Evolutionary conservation across 2,888 invertebrate species (phyloP).

Genomic region (Coleophora deauratella): DNA sequence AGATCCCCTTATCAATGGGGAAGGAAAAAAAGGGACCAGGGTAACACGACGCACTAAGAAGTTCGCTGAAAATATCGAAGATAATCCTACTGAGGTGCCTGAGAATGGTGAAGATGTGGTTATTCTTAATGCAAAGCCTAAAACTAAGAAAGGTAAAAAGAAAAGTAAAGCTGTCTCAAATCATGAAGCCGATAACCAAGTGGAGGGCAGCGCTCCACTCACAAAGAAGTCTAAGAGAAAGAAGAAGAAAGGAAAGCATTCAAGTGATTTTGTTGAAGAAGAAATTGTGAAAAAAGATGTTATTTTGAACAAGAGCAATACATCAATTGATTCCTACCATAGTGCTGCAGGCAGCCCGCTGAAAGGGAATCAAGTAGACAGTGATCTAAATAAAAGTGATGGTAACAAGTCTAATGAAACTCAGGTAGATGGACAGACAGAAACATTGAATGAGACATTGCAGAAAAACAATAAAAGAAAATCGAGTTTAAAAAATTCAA

Average conservation of each 20-base stretch:
- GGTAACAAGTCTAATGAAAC: background rate
- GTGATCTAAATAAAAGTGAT: slow-evolving; percentile 3
- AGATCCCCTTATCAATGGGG: too few relatives aligned
- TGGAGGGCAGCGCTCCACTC: slow-evolving; percentile 2
- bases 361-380: too few relatives aligned
- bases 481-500: slow-evolving; percentile 12
- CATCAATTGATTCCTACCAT: slow-evolving; percentile 50
- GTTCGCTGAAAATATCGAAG: slow-evolving; percentile 19
- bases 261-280: slow-evolving; percentile 21
- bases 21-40: background rate
- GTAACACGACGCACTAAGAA: slow-evolving; percentile 36
- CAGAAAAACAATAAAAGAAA: slow-evolving; percentile 14
- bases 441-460: too few relatives aligned
- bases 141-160: background rate
- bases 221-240: slow-evolving; percentile 27
- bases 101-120: slow-evolving; percentile 9
- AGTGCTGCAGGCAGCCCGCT: slow-evolving; percentile 56
- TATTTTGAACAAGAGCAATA: slow-evolving; percentile 26
- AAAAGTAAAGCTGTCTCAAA: slow-evolving; percentile 2
- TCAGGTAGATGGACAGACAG: too few relatives aligned
- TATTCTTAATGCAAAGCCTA: slow-evolving; percentile 13
- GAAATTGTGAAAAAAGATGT: slow-evolving; percentile 7
- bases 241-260: slow-evolving; percentile 32
- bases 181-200: slow-evolving; percentile 6
- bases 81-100: background rate